Base-by-base conservation (phyloP, 2,797 vertebrate genomes). In the Sphaeramia orbicularis region DNA sequence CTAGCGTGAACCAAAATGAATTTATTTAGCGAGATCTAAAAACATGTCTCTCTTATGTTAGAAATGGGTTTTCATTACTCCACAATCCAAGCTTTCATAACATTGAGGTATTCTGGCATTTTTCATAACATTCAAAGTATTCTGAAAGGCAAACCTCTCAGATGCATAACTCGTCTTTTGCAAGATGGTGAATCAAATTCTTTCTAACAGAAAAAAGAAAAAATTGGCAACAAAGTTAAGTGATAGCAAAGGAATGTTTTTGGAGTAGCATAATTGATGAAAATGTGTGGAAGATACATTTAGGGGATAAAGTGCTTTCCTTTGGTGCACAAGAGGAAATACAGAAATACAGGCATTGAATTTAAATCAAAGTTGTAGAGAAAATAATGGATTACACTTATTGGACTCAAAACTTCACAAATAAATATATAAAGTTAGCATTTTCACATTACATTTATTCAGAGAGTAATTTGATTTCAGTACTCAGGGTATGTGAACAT, bases 21-120 rank as follows among this genome's bases (percentile, higher is more conserved):
- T 74, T 72, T 79, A 59, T 75, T 59, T 70, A 13, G 32, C 12
- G 12, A 64, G 44, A 52, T 43, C 48, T 36, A 19, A 70, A 79
- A 73, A 71, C 14, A 42, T 7, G 12, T 43, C 36, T 48, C 11
- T 57, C n/a, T 66, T 58, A 32, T 68, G 40, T 52, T 15, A 40
- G 36, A 56, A 67, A 59, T 43, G 14, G 36, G 14, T 58, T 70
- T 65, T 12, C 7, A 71, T 71, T 53, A 54, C 7, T 45, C 12
- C 0, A 7, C 61, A 52, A 68, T 68, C 41, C 7, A 37, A 61
- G 51, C 15, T 32, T 64, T 43, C 10, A 36, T 50, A 13, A 24
- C 36, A 16, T 35, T 14, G 42, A 15, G 42, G 43, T 47, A 41
- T 73, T 59, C 36, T 18, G 38, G 14, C 9, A 56, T 55, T 63